phyloP scores from a whole-genome alignment of 1,140 invertebrate species.

The Plectrocnemia conspersa region DNA sequence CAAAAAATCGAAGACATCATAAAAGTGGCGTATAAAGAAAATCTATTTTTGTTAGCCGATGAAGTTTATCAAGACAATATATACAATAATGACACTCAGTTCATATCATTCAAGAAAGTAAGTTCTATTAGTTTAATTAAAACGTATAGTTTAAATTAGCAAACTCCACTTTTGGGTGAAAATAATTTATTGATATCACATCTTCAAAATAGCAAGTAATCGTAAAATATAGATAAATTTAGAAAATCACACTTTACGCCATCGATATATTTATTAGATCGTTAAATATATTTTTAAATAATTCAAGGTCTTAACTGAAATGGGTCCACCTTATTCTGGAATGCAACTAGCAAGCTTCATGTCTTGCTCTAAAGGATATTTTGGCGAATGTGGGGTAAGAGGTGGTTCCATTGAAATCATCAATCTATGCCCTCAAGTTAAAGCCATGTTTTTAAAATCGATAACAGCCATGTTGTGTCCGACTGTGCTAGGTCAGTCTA shows the following conservation, averaged over 20 bases:
- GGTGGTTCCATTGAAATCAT: slow-evolving; percentile 91
- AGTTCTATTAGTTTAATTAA: no score
- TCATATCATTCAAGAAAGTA: slow-evolving; percentile 97
- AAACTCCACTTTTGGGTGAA: no score
- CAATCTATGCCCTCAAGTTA: slow-evolving; percentile 82
- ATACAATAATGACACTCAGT: slow-evolving; percentile 81
- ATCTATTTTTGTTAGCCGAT: slow-evolving; percentile 88
- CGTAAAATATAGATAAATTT: no score
- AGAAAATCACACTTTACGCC: no score
- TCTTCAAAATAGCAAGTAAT: no score
- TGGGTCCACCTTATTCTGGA: slow-evolving; percentile 76
- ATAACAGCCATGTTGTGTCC: slow-evolving; percentile 95
- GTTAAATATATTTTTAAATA: no score
- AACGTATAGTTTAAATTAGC: no score
- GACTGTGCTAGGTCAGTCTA: slow-evolving; percentile 83
- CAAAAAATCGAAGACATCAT: slow-evolving; percentile 91
- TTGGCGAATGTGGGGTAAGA: slow-evolving; percentile 89
- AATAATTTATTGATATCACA: no score
- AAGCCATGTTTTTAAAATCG: slow-evolving; percentile 83
- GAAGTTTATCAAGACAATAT: slow-evolving; percentile 97
- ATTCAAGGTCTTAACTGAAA: slow-evolving; percentile 70
- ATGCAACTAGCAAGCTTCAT: slow-evolving; percentile 94
- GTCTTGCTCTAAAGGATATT: slow-evolving; percentile 93
- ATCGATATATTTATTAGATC: no score
- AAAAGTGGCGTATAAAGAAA: slow-evolving; percentile 84